Evolutionary conservation across 2,797 vertebrate species (phyloP).

Genomic region (Bradypodion pumilum): DNA sequence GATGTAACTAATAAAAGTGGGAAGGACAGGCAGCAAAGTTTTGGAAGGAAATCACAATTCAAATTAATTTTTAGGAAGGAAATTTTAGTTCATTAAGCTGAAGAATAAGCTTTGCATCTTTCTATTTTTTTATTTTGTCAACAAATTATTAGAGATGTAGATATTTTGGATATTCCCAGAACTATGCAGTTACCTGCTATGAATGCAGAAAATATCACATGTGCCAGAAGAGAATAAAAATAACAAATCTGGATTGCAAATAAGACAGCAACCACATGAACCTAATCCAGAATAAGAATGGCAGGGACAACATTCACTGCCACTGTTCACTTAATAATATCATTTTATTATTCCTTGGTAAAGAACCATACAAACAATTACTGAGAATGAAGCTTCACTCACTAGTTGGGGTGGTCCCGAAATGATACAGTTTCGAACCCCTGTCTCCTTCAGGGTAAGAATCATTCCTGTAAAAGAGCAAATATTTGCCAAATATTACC

Average conservation of each 20-base stretch:
- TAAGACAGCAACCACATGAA: not conserved
- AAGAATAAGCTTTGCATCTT: not conserved
- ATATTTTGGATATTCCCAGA: not conserved
- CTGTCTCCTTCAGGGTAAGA: slow-evolving; percentile 87
- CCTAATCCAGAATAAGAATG: not conserved
- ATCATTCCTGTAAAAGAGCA: slow-evolving; percentile 86
- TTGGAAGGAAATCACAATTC: not conserved
- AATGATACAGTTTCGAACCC: slow-evolving; percentile 87
- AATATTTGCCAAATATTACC: not conserved
- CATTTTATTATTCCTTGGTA: accelerated
- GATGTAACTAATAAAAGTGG: not conserved
- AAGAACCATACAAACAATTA: not conserved
- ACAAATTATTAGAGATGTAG: not conserved
- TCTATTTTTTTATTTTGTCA: not conserved
- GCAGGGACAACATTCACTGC: not conserved
- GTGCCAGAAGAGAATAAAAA: not conserved
- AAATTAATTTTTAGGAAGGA: not conserved
- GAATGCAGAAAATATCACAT: not conserved
- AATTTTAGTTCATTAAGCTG: not conserved
- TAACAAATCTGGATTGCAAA: not conserved
- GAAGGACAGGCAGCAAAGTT: not conserved
- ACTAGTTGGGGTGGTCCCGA: slow-evolving; percentile 95
- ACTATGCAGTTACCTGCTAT: not conserved
- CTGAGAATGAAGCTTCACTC: slow-evolving; percentile 57
- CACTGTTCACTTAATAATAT: not conserved